Evolutionary conservation across 2,888 invertebrate genomes (phyloP).

Genomic region (Hipparchia semele): DNA sequence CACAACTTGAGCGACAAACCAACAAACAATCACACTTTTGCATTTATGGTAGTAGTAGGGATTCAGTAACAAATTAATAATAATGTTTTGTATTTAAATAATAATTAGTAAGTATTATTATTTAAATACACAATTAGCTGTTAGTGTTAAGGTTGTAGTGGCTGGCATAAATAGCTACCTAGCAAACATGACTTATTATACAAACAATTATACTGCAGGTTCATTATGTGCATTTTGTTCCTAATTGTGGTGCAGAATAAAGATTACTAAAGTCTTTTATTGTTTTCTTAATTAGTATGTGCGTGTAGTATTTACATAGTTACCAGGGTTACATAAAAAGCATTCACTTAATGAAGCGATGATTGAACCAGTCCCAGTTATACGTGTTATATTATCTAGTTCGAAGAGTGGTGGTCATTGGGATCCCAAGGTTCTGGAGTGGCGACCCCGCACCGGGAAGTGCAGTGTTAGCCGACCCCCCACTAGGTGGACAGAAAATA

Average conservation of each 20-base stretch:
- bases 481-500: too few relatives aligned
- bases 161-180: neutral
- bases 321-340: neutral
- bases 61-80: too few relatives aligned
- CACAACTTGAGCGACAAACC: too few relatives aligned
- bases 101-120: neutral
- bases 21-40: too few relatives aligned
- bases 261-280: neutral
- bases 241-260: neutral
- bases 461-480: too few relatives aligned
- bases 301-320: neutral
- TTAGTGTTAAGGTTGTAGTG: neutral
- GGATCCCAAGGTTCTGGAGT: too few relatives aligned
- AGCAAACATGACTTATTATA: neutral
- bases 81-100: too few relatives aligned
- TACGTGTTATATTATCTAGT: too few relatives aligned
- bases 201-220: neutral
- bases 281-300: neutral
- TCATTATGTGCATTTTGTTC: constrained; percentile 1
- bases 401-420: too few relatives aligned
- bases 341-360: neutral
- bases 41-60: too few relatives aligned
- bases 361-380: too few relatives aligned
- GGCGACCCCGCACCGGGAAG: too few relatives aligned
- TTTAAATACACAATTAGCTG: neutral